Conservation (phyloP, 2,113 vertebrate species). For the Aptenodytes forsteri region DNA sequence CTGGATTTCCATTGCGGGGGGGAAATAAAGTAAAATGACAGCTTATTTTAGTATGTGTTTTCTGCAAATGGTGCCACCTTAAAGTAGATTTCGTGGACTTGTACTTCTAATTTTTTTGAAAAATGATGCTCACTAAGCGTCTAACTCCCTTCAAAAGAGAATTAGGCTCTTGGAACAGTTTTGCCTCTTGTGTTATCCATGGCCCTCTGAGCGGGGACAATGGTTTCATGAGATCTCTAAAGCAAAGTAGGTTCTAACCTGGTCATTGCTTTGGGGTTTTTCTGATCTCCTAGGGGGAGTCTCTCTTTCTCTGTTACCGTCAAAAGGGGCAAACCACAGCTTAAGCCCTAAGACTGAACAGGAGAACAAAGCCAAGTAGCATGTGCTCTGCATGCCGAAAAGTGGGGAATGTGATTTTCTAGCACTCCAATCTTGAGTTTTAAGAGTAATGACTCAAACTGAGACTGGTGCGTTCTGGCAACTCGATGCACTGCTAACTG, state of each 20-base stretch:
- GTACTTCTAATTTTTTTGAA: background rate
- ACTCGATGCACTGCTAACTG: background rate
- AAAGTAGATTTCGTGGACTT: background rate
- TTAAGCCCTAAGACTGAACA: background rate
- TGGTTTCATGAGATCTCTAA: background rate
- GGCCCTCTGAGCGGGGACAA: background rate
- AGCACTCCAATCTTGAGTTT: background rate
- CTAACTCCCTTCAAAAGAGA: background rate
- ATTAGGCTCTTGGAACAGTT: background rate
- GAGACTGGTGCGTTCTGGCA: background rate
- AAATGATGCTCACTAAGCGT: background rate
- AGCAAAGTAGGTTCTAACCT: background rate
- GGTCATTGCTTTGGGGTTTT: background rate
- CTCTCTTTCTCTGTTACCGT: background rate
- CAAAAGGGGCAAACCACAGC: background rate
- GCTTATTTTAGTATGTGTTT: background rate
- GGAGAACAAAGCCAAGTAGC: background rate
- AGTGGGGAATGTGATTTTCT: no score
- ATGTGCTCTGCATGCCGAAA: background rate
- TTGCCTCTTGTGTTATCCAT: background rate
- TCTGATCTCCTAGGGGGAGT: no score
- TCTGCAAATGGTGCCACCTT: background rate
- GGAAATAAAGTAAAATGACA: background rate
- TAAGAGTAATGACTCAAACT: background rate
- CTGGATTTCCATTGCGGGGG: rapidly evolving